phyloP scores from a whole-genome alignment of 2,797 vertebrate species.

The Threskiornis aethiopicus region DNA sequence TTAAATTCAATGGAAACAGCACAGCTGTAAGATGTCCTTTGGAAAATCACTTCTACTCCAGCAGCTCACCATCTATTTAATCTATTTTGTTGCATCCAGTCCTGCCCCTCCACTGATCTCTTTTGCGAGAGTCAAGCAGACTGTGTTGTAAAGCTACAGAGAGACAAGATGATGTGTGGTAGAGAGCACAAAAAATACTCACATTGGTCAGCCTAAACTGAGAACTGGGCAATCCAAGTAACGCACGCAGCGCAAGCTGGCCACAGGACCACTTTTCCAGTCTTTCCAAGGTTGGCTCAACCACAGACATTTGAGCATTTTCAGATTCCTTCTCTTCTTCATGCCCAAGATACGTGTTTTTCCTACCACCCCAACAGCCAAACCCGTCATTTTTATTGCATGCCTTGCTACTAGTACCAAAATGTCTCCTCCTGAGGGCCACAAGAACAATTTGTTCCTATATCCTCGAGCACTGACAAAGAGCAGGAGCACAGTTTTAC shows the following conservation, averaged over 20 bases:
- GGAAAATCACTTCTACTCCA: background rate
- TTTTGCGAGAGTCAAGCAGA: background rate
- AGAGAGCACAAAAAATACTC: background rate
- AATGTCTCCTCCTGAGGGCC: background rate
- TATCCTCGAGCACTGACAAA: background rate
- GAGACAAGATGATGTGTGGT: background rate
- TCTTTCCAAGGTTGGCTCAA: background rate
- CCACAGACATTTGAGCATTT: background rate
- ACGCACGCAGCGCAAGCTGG: fast-evolving
- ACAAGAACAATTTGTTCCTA: background rate
- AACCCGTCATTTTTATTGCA: background rate
- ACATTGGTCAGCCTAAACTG: background rate
- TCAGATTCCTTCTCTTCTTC: background rate
- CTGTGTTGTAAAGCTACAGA: background rate
- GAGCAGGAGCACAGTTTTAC: background rate
- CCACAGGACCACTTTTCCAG: background rate
- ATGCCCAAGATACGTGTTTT: background rate
- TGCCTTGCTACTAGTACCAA: background rate
- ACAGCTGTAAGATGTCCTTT: background rate
- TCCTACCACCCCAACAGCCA: background rate
- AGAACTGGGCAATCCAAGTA: background rate
- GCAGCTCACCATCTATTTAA: background rate
- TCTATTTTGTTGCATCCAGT: background rate
- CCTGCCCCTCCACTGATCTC: background rate
- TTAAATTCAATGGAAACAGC: background rate